Percentiles rank a stretch among this genome's conserved stretches.
Conservation (phyloP, 2,888 invertebrate genomes). For the Rhagonycha lutea region DNA sequence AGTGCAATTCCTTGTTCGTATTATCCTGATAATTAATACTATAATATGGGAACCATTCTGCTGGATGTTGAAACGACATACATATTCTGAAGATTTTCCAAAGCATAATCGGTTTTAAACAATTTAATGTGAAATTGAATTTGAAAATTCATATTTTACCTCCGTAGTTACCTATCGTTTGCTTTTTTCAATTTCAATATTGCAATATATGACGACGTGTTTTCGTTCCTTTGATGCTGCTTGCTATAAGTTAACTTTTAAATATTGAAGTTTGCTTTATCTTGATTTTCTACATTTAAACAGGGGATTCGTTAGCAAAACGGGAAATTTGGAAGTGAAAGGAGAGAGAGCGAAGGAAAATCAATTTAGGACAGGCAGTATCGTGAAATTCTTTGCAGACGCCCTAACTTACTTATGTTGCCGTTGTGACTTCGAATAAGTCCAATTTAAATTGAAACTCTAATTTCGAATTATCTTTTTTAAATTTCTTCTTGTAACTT, state of each 20-base stretch:
- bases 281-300: constrained; percentile 17
- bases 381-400: constrained; percentile 23
- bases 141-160: constrained; percentile 33
- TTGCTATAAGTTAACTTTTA: constrained; percentile 28
- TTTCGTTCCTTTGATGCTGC: constrained; percentile 27
- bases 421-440: background rate
- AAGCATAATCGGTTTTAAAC: constrained; percentile 44
- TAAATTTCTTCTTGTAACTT: background rate
- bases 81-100: constrained; percentile 39
- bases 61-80: constrained; percentile 41
- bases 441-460: background rate
- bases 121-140: constrained; percentile 44
- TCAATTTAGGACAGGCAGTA: constrained; percentile 29
- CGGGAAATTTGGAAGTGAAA: constrained; percentile 37
- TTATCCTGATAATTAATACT: constrained; percentile 48
- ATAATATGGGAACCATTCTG: constrained; percentile 43
- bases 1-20: constrained; percentile 49
- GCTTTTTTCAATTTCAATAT: constrained; percentile 35
- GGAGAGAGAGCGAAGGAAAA: constrained; percentile 29
- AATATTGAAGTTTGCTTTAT: constrained; percentile 32
- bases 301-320: constrained; percentile 38
- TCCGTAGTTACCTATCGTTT: constrained; percentile 37
- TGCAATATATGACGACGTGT: constrained; percentile 18
- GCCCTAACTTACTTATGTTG: constrained; percentile 10
- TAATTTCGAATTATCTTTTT: background rate